A percentile compares a stretch with the other conserved stretches of the same genome.
Evolutionary conservation across 2,888 invertebrate species (phyloP).

Genomic region (Nineta flava): DNA sequence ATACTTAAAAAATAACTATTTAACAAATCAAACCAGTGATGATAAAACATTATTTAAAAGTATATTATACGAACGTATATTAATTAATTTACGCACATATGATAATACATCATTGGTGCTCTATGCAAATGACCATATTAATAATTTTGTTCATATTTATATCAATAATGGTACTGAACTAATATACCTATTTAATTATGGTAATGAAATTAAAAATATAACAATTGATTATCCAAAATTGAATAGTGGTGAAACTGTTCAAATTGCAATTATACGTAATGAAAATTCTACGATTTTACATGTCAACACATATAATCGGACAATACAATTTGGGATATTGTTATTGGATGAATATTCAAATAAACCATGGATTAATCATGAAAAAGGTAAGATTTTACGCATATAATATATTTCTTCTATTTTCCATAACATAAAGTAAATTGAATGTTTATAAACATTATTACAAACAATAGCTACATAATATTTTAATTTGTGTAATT

Average conservation of each 20-base stretch:
- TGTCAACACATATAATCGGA: slow-evolving; percentile 62
- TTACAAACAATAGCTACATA: background rate
- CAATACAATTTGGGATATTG: slow-evolving; percentile 49
- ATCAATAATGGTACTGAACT: slow-evolving; percentile 65
- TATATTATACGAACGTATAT: slow-evolving; percentile 62
- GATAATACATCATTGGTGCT: slow-evolving; percentile 65
- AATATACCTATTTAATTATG: slow-evolving; percentile 71
- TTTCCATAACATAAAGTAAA: background rate
- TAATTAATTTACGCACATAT: slow-evolving; percentile 82
- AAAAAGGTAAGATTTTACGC: slow-evolving; percentile 39
- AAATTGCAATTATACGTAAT: slow-evolving; percentile 68
- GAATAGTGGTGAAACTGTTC: slow-evolving; percentile 69
- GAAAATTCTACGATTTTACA: slow-evolving; percentile 59
- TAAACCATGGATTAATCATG: slow-evolving; percentile 74
- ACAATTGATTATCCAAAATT: slow-evolving; percentile 58
- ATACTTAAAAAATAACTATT: slow-evolving; percentile 65
- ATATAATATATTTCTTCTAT: background rate
- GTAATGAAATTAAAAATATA: slow-evolving; percentile 62
- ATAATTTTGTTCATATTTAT: slow-evolving; percentile 84
- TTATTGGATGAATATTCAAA: slow-evolving; percentile 64
- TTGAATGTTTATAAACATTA: background rate
- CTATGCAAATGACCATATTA: slow-evolving; percentile 83
- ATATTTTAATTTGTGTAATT: too few species aligned
- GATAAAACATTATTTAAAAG: slow-evolving; percentile 45
- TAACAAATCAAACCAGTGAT: slow-evolving; percentile 41